phyloP scores from a whole-genome alignment of 1,140 invertebrate species.

The Streblospio benedicti region DNA sequence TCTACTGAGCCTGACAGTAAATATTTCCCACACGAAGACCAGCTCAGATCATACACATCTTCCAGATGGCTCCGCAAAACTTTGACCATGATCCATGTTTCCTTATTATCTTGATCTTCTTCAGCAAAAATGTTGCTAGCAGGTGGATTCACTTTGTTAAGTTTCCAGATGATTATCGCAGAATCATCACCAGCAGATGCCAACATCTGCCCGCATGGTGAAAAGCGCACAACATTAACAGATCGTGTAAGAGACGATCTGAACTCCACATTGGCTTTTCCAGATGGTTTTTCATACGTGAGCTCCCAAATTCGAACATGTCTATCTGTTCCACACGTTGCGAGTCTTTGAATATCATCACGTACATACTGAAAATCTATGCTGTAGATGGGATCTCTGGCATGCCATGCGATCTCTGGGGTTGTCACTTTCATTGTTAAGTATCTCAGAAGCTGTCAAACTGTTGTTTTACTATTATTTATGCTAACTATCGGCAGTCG shows the following conservation, averaged over 20 bases:
- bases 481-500: too few species aligned
- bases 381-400: constrained; percentile 82
- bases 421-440: constrained; percentile 60
- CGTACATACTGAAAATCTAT: constrained; percentile 69
- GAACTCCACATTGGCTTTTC: constrained; percentile 64
- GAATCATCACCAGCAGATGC: constrained; percentile 55
- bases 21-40: constrained; percentile 71
- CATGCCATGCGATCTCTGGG: constrained; percentile 98
- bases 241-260: constrained; percentile 78
- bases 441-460: too few species aligned
- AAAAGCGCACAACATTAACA: constrained; percentile 88
- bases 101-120: constrained; percentile 59
- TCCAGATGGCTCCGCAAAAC: constrained; percentile 73
- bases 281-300: constrained; percentile 26
- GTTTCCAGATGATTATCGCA: constrained; percentile 81
- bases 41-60: constrained; percentile 86
- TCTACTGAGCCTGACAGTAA: constrained; percentile 90
- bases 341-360: constrained; percentile 63
- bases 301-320: constrained; percentile 68
- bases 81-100: constrained; percentile 65
- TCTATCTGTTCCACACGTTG: constrained; percentile 81
- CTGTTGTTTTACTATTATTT: too few species aligned
- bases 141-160: constrained; percentile 41
- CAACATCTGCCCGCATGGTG: constrained; percentile 57
- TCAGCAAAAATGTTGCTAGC: constrained; percentile 50